Base-by-base conservation (phyloP, 2,888 invertebrate species). In the Scaptomyza flava region DNA sequence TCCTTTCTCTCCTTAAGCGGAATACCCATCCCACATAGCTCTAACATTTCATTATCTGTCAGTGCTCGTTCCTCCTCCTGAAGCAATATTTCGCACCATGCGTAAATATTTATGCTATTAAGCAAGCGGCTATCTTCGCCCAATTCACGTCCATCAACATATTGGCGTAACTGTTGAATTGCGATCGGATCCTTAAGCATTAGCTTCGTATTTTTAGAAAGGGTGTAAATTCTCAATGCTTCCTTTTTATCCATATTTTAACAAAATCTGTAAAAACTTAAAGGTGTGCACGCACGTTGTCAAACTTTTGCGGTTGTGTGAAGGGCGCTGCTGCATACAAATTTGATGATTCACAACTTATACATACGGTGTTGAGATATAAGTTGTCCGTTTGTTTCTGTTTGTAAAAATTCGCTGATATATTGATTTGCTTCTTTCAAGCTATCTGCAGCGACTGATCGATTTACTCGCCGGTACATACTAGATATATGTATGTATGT, bases 41-140 rank as follows among this genome's bases (percentile, higher is more conserved):
- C 51, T 2, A 6, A 12, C 12, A 9, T 2, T 8, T 50, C 23
- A 0, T 36, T 30, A 0, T 9, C 6, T 7, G 59, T 51, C 9
- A 68, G 23, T 3, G 38, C 0, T 6, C 3, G 9, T 1, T 34
- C 4, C 1, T 3, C 2, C 38, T 59, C 68, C 3, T 51, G 14
- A 1, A 34, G 46, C n/a, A 68, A 33, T 6, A 7, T 17, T 7
- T 41, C 11, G 8, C 54, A 67, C 6, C 12, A 27, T 7, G 51
- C 17, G 20, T 20, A 48, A 27, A 58, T 6, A 2, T 33, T 4
- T 6, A 60, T 14, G 11, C 4, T 12, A 2, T 42, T 31, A 0
- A 36, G 0, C 5, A 54, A 12, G 0, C 9, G 20, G 36, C 48
- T 50, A 14, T 45, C 14, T 2, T 53, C 33, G 11, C 52, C 43